A percentile compares a stretch with the other conserved stretches of the same genome.
These are phyloP conservation scores for Cosmopolites sordidus DNA, from an alignment of 2,888 invertebrate species.

Conservation along the genomic window DNA sequence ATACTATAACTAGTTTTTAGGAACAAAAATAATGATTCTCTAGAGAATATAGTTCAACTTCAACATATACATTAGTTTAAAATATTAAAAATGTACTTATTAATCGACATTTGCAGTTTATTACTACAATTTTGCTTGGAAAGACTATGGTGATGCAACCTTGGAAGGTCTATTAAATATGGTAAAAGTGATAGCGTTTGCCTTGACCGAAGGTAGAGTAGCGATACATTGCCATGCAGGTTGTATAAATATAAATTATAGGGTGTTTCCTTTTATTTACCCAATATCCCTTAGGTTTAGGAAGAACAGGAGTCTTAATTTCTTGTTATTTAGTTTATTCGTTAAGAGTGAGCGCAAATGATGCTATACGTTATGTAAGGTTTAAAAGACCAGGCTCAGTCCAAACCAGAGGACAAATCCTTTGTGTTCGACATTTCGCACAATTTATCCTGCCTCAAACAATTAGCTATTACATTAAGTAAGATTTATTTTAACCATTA, in stretches of 20 bases:
- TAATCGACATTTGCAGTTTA: conserved; percentile 59
- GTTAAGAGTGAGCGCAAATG: conserved; percentile 68
- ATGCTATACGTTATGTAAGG: conserved; percentile 75
- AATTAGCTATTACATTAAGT: conserved; percentile 68
- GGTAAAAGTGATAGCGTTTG: conserved; percentile 86
- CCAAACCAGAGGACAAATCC: conserved; percentile 78
- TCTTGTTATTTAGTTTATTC: conserved; percentile 82
- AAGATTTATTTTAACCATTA: too few species aligned
- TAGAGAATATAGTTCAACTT: too few species aligned
- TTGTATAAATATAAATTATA: conserved; percentile 40
- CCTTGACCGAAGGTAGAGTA: conserved; percentile 73
- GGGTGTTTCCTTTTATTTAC: neutral
- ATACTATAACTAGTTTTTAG: too few species aligned
- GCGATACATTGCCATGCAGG: conserved; percentile 88
- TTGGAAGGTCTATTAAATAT: conserved; percentile 76
- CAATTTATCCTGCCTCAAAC: conserved; percentile 73
- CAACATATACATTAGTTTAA: too few species aligned
- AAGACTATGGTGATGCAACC: conserved; percentile 79
- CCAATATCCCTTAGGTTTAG: conserved; percentile 57
- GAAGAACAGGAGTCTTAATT: conserved; percentile 81
- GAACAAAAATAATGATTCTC: too few species aligned
- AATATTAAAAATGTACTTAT: neutral
- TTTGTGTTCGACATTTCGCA: conserved; percentile 77
- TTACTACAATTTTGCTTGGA: conserved; percentile 87
- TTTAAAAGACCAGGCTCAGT: conserved; percentile 72